Conservation (phyloP, 2,797 vertebrate genomes). For the Philypnodon macrostomus region DNA sequence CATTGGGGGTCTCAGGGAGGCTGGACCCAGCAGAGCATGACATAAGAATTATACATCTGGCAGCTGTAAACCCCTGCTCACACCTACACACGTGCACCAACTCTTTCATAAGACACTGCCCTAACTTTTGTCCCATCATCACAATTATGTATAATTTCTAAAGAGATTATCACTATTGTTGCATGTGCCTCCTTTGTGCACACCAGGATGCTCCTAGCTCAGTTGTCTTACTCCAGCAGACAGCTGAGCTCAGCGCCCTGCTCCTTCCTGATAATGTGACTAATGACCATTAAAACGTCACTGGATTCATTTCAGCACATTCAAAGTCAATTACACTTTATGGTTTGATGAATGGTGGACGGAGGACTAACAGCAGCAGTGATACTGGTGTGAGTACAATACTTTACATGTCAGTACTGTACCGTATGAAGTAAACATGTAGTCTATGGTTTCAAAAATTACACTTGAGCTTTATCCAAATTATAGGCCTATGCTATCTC, state of each 20-base stretch:
- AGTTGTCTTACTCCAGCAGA: constrained; percentile 7
- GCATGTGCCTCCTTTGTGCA: constrained; percentile 16
- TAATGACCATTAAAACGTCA: constrained; percentile 10
- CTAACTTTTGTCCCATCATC: constrained; percentile 53
- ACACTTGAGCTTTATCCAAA: too few relatives aligned
- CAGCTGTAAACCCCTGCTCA: constrained; percentile 67
- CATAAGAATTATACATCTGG: constrained; percentile 73
- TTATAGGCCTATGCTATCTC: too few relatives aligned
- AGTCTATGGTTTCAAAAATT: too few relatives aligned
- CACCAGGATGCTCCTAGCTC: constrained; percentile 20
- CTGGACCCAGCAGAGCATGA: constrained; percentile 64
- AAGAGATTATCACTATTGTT: constrained; percentile 28
- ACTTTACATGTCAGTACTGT: too few relatives aligned
- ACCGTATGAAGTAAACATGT: neutral
- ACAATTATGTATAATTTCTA: constrained; percentile 43
- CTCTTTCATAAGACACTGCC: constrained; percentile 36
- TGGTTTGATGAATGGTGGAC: constrained; percentile 1
- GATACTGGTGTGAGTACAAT: too few relatives aligned
- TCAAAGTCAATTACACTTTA: constrained; percentile 7
- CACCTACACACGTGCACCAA: constrained; percentile 30
- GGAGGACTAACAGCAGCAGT: neutral
- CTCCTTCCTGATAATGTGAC: constrained; percentile 16
- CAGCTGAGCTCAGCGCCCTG: constrained; percentile 27
- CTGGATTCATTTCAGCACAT: constrained; percentile 10
- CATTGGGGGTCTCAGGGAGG: constrained; percentile 68